Percentiles rank a stretch among this genome's conserved stretches.
phyloP scores from a whole-genome alignment of 2,797 vertebrate species.

The Tolypeutes matacus region DNA sequence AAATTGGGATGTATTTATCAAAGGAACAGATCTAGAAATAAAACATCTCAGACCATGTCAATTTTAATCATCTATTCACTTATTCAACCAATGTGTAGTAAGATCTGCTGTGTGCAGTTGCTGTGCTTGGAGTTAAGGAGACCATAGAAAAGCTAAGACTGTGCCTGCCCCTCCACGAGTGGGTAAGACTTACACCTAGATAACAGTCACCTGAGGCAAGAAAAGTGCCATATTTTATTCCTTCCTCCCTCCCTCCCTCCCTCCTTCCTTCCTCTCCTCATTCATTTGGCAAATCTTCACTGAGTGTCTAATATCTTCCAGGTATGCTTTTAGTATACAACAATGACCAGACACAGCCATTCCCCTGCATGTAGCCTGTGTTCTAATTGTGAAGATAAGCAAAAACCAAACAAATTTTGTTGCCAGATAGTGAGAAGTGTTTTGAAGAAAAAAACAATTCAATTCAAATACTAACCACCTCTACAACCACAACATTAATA shows the following conservation, averaged over 20 bases:
- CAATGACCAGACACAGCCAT: slow-evolving; percentile 30
- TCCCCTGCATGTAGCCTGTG: background rate
- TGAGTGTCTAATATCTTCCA: background rate
- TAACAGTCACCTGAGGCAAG: background rate
- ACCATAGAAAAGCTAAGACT: background rate
- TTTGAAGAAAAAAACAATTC: slow-evolving; percentile 43
- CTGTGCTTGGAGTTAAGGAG: background rate
- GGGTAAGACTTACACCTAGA: background rate
- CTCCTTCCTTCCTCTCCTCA: background rate
- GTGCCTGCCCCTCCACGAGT: background rate
- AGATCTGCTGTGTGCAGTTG: background rate
- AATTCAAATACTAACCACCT: slow-evolving; percentile 53
- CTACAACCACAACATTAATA: background rate
- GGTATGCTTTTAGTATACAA: background rate
- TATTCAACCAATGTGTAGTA: background rate
- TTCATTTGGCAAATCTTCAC: background rate
- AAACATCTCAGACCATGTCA: slow-evolving; percentile 33
- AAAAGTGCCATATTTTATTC: background rate
- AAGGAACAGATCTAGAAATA: slow-evolving; percentile 29
- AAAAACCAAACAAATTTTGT: background rate
- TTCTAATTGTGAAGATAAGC: slow-evolving; percentile 15
- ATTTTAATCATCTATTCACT: slow-evolving; percentile 20
- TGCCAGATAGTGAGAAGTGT: background rate
- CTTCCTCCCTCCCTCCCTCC: background rate
- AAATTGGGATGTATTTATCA: slow-evolving; percentile 23